phyloP scores from a whole-genome alignment of 2,113 vertebrate species.

The Fulica atra region DNA sequence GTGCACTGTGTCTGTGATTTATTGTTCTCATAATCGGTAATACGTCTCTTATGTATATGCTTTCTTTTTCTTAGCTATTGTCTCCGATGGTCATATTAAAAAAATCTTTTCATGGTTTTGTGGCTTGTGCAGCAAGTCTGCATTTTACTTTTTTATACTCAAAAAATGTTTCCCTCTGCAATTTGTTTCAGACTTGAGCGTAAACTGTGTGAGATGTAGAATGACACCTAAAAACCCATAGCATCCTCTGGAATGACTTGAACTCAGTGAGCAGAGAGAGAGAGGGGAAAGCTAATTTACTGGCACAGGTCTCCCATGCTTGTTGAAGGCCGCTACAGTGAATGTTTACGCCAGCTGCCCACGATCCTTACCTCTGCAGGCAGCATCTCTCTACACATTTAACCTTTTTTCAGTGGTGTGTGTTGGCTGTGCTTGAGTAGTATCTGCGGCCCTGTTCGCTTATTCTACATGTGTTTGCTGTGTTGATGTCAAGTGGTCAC shows the following conservation, averaged over 20 bases:
- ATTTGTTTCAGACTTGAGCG: conserved; percentile 40
- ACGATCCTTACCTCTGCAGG: neutral
- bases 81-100: conserved; percentile 73
- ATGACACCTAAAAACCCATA: conserved; percentile 15
- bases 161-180: conserved; percentile 42
- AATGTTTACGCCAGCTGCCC: neutral
- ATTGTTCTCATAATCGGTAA: conserved; percentile 77
- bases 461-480: neutral
- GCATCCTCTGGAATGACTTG: neutral
- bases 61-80: conserved; percentile 59
- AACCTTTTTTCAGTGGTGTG: neutral
- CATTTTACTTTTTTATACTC: conserved; percentile 54
- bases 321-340: neutral
- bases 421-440: neutral
- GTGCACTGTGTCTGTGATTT: conserved; percentile 63
- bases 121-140: conserved; percentile 32
- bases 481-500: neutral
- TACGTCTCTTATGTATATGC: conserved; percentile 66
- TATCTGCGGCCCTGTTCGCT: neutral
- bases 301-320: neutral
- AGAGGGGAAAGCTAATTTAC: neutral
- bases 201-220: conserved; percentile 39
- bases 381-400: neutral
- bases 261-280: neutral
- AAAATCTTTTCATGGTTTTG: conserved; percentile 59